Percentiles rank a stretch among this genome's conserved stretches.
Evolutionary conservation across 2,113 vertebrate species (phyloP).

Genomic region (Chionis minor): DNA sequence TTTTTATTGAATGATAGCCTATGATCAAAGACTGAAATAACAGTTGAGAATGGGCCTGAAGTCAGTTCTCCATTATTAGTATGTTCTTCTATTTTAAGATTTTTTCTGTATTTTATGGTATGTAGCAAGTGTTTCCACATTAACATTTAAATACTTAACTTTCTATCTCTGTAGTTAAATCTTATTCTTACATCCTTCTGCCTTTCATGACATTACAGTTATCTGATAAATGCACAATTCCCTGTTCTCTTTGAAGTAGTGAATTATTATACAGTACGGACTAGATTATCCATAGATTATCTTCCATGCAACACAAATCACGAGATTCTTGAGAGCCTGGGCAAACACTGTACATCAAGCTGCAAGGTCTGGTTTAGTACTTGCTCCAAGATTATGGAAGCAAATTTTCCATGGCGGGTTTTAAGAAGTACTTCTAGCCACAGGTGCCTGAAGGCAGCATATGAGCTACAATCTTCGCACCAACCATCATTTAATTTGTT

Average conservation of each 20-base stretch:
- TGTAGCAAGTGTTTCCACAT: not conserved
- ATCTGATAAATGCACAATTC: conserved; percentile 15
- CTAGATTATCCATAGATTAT: not conserved
- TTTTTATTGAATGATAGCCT: not conserved
- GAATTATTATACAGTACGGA: conserved; percentile 26
- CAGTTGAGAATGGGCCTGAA: not conserved
- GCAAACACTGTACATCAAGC: not conserved
- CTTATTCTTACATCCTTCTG: conserved; percentile 12
- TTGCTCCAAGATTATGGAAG: not conserved
- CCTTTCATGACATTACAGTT: not conserved
- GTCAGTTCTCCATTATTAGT: not conserved
- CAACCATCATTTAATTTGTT: not conserved
- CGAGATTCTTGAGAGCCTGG: not conserved
- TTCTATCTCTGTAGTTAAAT: not conserved
- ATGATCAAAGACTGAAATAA: not conserved
- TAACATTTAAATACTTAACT: not conserved
- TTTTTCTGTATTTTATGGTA: not conserved
- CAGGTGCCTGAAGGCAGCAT: not conserved
- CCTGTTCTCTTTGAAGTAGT: conserved; percentile 35
- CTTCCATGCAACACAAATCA: not conserved
- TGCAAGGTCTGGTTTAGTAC: not conserved
- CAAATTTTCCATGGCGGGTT: not conserved
- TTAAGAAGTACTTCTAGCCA: not conserved
- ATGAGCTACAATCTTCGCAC: not conserved
- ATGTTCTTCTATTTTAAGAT: not conserved